Base-by-base conservation (phyloP, 2,113 vertebrate species). In the Aleadryas rufinucha region DNA sequence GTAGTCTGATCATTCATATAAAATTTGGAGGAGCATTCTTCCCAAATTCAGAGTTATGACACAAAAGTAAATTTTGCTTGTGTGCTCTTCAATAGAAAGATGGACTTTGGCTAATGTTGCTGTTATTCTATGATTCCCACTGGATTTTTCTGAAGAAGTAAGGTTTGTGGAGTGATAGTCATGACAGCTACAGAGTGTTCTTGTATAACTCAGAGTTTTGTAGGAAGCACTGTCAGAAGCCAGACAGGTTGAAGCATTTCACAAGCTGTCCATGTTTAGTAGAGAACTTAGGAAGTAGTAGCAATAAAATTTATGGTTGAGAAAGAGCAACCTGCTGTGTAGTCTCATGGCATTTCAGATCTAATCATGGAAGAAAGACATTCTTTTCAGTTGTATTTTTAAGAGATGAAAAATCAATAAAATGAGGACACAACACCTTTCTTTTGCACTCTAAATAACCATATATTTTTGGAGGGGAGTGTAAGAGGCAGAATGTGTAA, bases 201-300 rank as follows among this genome's bases (percentile, higher is more conserved):
- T 92, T 87, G 93, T 81, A 93, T 81, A 90, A 50, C 39, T 95
- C 61, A 14, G 41, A 37, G 17, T 90, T 95, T 88, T 95, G 76
- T 28, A 90, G 64, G 60, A 94, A 95, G 80, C 60, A 37, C 60
- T 96, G 93, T 95, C 96, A 93, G 75, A 84, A 90, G 68, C 44
- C 75, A 94, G 91, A 72, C 95, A 95, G 79, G 82, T 75, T 88
- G 90, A 89, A 93, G 81, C 71, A 71, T 90, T 96, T 95, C 92
- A 93, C 91, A 96, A 95, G 60, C 82, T 95, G 86, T 91, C 95
- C 74, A 10, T 87, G 78, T 93, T 83, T 39, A 78, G 71, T 50
- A 68, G 49, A 68, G 59, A 74, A 84, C 45, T 96, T 2, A 1
- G 39, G 60, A 92, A 93, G 63, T 22, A 65, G 37, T 20, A 71